A percentile compares a stretch with the other conserved stretches of the same genome.
Evolutionary conservation across 2,113 vertebrate species (phyloP).

Genomic region (Odontesthes bonariensis): DNA sequence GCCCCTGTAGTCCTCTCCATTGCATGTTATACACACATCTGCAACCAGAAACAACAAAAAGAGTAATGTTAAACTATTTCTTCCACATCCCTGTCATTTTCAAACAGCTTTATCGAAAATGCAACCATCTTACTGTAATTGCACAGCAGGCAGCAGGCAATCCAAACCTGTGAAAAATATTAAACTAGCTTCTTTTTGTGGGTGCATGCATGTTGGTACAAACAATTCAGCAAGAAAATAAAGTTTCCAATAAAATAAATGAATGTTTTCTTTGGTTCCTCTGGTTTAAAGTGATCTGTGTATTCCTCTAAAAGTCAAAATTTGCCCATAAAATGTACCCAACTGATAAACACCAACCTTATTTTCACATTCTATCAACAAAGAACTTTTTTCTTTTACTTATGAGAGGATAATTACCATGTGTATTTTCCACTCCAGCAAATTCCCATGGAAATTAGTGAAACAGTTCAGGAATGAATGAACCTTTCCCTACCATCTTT

Average conservation of each 20-base stretch:
- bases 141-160: neutral
- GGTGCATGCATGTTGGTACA: neutral
- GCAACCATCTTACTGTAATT: neutral
- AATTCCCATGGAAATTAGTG: neutral
- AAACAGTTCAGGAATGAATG: neutral
- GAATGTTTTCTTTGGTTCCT: neutral
- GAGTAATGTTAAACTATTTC: neutral
- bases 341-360: neutral
- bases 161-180: neutral
- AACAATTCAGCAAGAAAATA: neutral
- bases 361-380: neutral
- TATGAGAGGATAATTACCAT: neutral
- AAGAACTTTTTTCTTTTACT: neutral
- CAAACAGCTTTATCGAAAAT: conserved; percentile 10
- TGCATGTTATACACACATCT: conserved; percentile 93
- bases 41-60: conserved; percentile 33
- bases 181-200: neutral
- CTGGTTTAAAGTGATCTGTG: neutral
- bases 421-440: neutral
- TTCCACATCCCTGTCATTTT: neutral
- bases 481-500: conserved; percentile 83
- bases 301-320: neutral
- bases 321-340: neutral
- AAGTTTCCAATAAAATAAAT: neutral
- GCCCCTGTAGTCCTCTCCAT: conserved; percentile 94